Conservation (phyloP, 2,888 invertebrate genomes). For the Epirrhoe alternata region DNA sequence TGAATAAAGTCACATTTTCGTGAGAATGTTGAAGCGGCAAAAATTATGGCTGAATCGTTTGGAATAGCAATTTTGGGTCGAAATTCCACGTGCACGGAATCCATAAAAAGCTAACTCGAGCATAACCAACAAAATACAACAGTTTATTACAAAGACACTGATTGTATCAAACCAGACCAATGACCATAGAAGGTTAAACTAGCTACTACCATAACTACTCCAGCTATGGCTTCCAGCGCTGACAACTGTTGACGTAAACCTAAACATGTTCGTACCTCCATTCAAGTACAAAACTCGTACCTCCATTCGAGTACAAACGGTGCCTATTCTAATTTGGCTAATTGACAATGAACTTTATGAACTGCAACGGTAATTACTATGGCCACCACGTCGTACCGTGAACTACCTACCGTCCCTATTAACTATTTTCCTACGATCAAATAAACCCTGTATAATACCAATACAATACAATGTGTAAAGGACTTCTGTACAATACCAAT, state of each 20-base stretch:
- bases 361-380: conserved; percentile 41
- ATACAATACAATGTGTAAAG: too few relatives aligned
- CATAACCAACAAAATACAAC: background rate
- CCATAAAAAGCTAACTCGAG: conserved; percentile 11
- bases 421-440: background rate
- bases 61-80: conserved; percentile 9
- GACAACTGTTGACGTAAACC: background rate
- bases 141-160: background rate
- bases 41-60: conserved; percentile 10
- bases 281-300: conserved; percentile 4
- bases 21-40: conserved; percentile 18
- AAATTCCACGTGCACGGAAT: conserved; percentile 19
- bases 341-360: conserved; percentile 57
- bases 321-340: conserved; percentile 42
- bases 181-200: conserved; percentile 1
- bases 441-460: background rate
- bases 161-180: conserved; percentile 1
- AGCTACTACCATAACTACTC: background rate
- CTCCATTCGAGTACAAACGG: conserved; percentile 3
- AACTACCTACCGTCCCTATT: conserved; percentile 9
- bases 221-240: conserved; percentile 1
- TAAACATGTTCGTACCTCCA: background rate
- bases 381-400: background rate
- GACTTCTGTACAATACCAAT: background rate
- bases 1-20: conserved; percentile 14